These are phyloP conservation scores for Lemur catta DNA, from an alignment of 2,797 vertebrate genomes.

Conservation along the genomic window DNA sequence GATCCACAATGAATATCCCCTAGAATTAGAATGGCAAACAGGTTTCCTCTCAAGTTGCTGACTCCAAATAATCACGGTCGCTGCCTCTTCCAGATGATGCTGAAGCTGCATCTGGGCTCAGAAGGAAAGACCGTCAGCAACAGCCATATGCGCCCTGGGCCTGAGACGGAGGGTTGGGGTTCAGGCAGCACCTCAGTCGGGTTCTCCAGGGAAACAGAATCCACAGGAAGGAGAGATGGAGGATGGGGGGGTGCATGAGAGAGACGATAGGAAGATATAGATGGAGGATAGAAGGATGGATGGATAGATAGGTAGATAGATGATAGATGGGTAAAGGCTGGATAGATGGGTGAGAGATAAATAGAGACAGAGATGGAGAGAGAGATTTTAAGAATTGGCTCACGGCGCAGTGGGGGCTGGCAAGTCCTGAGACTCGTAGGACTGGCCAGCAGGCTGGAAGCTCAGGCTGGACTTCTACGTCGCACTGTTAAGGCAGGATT, in stretches of 20 bases:
- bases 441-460: background rate
- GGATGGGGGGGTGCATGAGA: no score
- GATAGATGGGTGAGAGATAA: no score
- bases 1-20: background rate
- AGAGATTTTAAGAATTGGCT: background rate
- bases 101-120: background rate
- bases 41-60: background rate
- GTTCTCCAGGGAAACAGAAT: background rate
- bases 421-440: background rate
- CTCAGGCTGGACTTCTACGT: accelerated
- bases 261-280: no score
- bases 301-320: no score
- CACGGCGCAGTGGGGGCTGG: accelerated
- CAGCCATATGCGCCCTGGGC: accelerated
- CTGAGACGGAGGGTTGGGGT: accelerated
- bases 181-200: accelerated
- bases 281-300: no score
- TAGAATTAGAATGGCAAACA: background rate
- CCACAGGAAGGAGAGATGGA: accelerated
- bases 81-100: background rate
- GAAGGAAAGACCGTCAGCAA: background rate
- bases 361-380: background rate
- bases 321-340: no score
- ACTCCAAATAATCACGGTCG: background rate
- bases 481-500: background rate